Percentiles rank a stretch among this genome's conserved stretches.
Conservation (phyloP, 1,140 invertebrate genomes). For the Cherax quadricarinatus region DNA sequence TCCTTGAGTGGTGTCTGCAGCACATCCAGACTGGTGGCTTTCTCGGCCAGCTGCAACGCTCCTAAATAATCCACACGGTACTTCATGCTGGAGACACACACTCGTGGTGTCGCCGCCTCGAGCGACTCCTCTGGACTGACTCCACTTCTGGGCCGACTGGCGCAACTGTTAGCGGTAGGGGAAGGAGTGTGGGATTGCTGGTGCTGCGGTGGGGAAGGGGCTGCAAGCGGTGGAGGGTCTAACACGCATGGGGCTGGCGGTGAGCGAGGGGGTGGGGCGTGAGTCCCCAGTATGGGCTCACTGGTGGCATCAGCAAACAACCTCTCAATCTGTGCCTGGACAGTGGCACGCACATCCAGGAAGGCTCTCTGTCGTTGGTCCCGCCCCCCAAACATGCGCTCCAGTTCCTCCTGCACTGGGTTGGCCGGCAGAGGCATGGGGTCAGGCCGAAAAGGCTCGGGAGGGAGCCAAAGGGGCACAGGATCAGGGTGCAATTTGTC, state of each 20-base stretch:
- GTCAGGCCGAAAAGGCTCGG: constrained; percentile 12
- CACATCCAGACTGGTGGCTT: constrained; percentile 88
- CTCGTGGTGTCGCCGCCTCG: constrained; percentile 4
- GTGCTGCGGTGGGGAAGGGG: constrained; percentile 35
- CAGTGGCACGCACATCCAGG: constrained; percentile 77
- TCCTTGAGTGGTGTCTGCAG: constrained; percentile 88
- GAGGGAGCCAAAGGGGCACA: neutral
- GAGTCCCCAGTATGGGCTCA: constrained; percentile 50
- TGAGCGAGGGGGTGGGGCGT: constrained; percentile 52
- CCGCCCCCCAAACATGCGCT: constrained; percentile 68
- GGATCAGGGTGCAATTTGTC: constrained; percentile 74
- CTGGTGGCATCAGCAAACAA: constrained; percentile 89
- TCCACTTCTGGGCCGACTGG: constrained; percentile 15
- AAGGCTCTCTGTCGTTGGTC: constrained; percentile 73
- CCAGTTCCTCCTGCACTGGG: constrained; percentile 69
- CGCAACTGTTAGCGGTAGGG: constrained; percentile 17
- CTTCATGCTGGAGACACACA: constrained; percentile 53
- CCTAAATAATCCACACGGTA: constrained; percentile 87
- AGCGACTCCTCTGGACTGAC: constrained; percentile 3
- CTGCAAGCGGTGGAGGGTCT: constrained; percentile 25
- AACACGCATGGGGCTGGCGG: constrained; percentile 51
- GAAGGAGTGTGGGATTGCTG: neutral
- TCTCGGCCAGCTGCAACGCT: constrained; percentile 85
- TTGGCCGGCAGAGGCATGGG: constrained; percentile 26
- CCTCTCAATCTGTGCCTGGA: constrained; percentile 89